A percentile compares a stretch with the other conserved stretches of the same genome.
Evolutionary conservation across 2,797 vertebrate species (phyloP).

Genomic region (Nannoperca australis): DNA sequence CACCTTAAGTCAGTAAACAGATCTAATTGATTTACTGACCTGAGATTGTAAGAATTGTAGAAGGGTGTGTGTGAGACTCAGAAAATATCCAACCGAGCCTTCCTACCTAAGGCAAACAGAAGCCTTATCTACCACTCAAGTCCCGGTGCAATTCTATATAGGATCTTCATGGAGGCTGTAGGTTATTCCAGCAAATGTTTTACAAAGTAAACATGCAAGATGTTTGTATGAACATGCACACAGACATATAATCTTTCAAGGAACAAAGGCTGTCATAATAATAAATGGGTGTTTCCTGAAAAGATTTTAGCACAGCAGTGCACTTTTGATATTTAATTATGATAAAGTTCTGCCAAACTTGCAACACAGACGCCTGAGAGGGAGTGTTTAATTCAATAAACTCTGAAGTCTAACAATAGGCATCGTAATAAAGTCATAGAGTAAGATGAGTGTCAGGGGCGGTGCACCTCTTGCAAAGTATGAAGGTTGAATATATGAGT

Average conservation of each 20-base stretch:
- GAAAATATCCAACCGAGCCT: constrained; percentile 14
- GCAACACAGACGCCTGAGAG: background rate
- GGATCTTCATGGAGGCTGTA: background rate
- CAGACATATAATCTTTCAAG: constrained; percentile 1
- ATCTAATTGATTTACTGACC: background rate
- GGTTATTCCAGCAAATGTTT: constrained; percentile 2
- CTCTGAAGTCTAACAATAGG: background rate
- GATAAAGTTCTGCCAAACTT: constrained; percentile 33
- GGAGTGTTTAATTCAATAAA: background rate
- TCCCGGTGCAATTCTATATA: background rate
- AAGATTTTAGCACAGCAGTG: background rate
- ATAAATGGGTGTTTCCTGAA: constrained; percentile 42
- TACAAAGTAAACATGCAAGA: constrained; percentile 16
- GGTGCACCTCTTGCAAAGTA: background rate
- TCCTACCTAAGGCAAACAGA: constrained; percentile 39
- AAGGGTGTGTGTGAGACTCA: constrained; percentile 30
- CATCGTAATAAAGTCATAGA: background rate
- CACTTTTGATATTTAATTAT: constrained; percentile 36
- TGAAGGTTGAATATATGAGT: background rate
- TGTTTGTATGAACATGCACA: background rate
- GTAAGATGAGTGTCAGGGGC: background rate
- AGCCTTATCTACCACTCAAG: constrained; percentile 36
- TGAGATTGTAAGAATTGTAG: background rate
- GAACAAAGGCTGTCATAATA: constrained; percentile 34
- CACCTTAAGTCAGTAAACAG: background rate